Evolutionary conservation across 2,797 vertebrate species (phyloP), one percentile per base, ranked within the genome.

Genomic region (Clarias platycephalus): DNA sequence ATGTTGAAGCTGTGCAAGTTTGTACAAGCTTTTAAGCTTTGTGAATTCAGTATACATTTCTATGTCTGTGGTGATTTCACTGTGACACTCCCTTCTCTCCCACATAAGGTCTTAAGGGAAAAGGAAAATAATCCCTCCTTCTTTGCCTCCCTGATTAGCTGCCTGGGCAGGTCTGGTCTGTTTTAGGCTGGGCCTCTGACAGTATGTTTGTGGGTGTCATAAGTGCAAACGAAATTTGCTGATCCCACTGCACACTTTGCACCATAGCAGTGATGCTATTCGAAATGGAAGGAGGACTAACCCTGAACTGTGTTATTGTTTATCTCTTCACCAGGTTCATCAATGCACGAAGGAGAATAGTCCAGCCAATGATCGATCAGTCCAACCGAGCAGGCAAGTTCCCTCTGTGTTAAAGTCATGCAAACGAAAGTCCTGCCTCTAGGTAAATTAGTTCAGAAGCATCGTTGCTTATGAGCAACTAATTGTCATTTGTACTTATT

Each of bases 361-460:
- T 99, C 89, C 98, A 99, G 91, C 98, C 98, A 90, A 99, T 99
- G 98, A 99, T 99, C 93, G 98, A 99, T 96, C 98, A 99, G 95
- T 99, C 98, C 91, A 99, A 99, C 95, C 96, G 98, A 96, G 98
- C 98, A 99, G 98, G 98, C 96, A 97, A 99, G 97, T 98, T 92
- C 94, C 93, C 93, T 89, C 0, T 93, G 92, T 96, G 92, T 95
- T 96, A 93, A 92, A 93, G 94, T 96, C 94, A 86, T 87, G 87
- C 93, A 94, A 91, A 91, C 90, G 26, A 95, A 95, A 96, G 90
- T 89, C 91, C 94, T 90, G 84, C 92, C 93, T 91, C 92, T 94
- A 93, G 94, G 31, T 31, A 31, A 1, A 49, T 71, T 71, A 71
- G 37, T 40, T 37, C 37, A 12, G 24, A 16, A 26, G 5, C 2